A percentile compares a stretch with the other conserved stretches of the same genome.
These are phyloP conservation scores for Formica aserva DNA, from an alignment of 2,888 invertebrate species.

Conservation along the genomic window DNA sequence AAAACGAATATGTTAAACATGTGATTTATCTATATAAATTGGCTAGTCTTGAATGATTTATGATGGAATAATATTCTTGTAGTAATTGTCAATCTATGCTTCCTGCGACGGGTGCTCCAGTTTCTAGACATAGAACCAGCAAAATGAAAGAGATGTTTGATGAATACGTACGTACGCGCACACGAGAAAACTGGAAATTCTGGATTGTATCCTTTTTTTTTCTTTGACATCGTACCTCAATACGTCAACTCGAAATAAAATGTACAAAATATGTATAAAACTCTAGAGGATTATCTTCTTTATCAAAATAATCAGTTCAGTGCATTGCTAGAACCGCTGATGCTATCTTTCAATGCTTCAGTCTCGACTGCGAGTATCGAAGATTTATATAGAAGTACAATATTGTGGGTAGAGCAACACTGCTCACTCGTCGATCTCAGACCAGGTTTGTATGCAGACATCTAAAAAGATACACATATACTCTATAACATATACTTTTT, in stretches of 20 bases:
- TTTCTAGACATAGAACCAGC: constrained; percentile 95
- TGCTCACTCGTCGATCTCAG: constrained; percentile 97
- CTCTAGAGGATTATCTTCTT: constrained; percentile 48
- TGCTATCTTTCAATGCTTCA: constrained; percentile 96
- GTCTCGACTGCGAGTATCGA: constrained; percentile 96
- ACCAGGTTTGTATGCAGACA: constrained; percentile 89
- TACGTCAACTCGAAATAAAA: background rate
- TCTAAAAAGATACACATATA: background rate
- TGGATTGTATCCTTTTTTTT: constrained; percentile 96
- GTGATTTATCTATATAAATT: background rate
- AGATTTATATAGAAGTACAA: constrained; percentile 96
- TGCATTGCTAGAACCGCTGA: constrained; percentile 94
- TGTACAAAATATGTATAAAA: background rate
- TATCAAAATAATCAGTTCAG: constrained; percentile 90
- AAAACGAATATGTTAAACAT: background rate
- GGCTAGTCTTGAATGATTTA: background rate
- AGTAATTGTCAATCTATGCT: constrained; percentile 97
- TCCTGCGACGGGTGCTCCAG: constrained; percentile 98
- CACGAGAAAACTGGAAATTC: constrained; percentile 98
- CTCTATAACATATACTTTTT: background rate
- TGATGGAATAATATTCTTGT: constrained; percentile 71
- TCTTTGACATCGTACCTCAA: background rate
- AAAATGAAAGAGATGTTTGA: constrained; percentile 98
- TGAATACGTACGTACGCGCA: constrained; percentile 94
- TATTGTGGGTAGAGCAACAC: constrained; percentile 98